Evolutionary conservation across 2,797 vertebrate species (phyloP).

Genomic region (Tarsius wallacei): DNA sequence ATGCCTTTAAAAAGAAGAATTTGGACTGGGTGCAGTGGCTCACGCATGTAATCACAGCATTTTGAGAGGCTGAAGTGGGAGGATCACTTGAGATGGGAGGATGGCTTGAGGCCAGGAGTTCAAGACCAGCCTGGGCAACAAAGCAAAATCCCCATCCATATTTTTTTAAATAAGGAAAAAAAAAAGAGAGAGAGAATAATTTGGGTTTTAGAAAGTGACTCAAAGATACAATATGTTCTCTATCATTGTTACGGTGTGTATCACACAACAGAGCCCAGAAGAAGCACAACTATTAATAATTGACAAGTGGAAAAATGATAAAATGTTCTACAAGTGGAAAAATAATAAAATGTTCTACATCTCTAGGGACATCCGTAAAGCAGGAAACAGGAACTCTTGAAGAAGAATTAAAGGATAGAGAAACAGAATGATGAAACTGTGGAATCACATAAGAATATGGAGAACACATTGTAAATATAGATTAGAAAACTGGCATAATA

Average conservation of each 20-base stretch:
- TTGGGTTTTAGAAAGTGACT: not conserved
- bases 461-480: slow-evolving; percentile 28
- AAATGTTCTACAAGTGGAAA: not conserved
- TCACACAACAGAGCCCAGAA: not conserved
- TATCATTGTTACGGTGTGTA: not conserved
- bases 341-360: not conserved
- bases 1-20: not conserved
- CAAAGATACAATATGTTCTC: not conserved
- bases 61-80: too few relatives aligned
- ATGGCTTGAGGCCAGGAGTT: too few relatives aligned
- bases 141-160: too few relatives aligned
- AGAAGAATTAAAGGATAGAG: not conserved
- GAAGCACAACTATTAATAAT: not conserved
- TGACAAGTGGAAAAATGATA: not conserved
- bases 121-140: too few relatives aligned
- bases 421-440: not conserved
- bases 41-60: too few relatives aligned
- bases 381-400: not conserved
- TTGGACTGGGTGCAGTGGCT: not conserved
- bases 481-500: not conserved
- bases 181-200: not conserved
- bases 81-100: too few relatives aligned
- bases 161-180: too few relatives aligned
- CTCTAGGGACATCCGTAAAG: not conserved
- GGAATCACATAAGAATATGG: not conserved